Base-by-base conservation (phyloP, 2,113 vertebrate genomes). In the Oncorhynchus clarkii region DNA sequence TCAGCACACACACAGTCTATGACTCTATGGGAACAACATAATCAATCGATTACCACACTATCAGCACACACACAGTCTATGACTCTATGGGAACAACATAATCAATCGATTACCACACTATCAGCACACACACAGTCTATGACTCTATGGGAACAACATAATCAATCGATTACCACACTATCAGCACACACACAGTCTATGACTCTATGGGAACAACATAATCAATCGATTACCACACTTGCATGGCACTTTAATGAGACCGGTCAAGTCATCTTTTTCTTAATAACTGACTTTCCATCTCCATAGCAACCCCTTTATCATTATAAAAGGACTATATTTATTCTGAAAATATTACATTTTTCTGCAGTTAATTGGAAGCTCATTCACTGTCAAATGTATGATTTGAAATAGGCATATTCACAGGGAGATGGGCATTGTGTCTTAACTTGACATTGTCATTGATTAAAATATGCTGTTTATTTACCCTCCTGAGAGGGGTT, bases 361-460 rank as follows among this genome's bases (percentile, higher is more conserved):
- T 80, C 31, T 67, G 26, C 12, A 82, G 70, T 84, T 84, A 87
- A 89, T 78, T 86, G 80, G 77, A 51, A 82, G 26, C 72, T 86
- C 72, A 75, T 86, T 87, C 84, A 49, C 22, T 70, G 74, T 34
- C 31, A 34, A 34, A 34, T 34, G 31, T 6, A 34, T 34, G 31
- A 34, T 34, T 34, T 34, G 1, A 34, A 34, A 6, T 34, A 6
- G 27, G 60, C 34, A 67, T 78, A 69, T 73, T 31, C 39, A 45
- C 11, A 27, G 14, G 13, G 57, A 29, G 69, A 34, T 74, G 69
- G 64, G 26, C 24, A 72, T 26, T 67, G 29, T 70, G 68, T 27
- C 45, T 75, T n/a, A 69, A 64, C 27, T 12, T 18, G 39, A 11
- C 20, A 39, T 73, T 5, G 24, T 57, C 39, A 66, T 39, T 31